Conservation (phyloP, 1,140 invertebrate species). For the Drosophila ficusphila region DNA sequence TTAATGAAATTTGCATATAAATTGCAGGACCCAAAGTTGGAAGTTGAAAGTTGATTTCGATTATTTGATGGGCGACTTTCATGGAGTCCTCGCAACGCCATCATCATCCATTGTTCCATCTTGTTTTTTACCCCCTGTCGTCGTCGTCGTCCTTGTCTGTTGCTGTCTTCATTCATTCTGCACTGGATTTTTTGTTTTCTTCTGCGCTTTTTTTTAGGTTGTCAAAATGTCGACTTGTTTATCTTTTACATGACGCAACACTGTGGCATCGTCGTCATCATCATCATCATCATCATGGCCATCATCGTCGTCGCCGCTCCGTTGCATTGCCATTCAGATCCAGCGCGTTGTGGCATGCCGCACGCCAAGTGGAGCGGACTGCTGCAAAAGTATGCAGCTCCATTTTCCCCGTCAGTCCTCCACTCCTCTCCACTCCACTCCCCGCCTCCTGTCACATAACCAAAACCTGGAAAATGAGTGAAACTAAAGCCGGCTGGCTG, state of each 20-base stretch:
- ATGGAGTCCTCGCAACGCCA: constrained; percentile 41
- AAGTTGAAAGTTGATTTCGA: constrained; percentile 78
- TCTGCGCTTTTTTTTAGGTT: constrained; percentile 40
- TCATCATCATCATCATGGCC: constrained; percentile 18
- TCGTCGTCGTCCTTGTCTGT: constrained; percentile 4
- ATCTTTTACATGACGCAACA: constrained; percentile 68
- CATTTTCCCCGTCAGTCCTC: constrained; percentile 3
- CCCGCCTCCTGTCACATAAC: constrained; percentile 14
- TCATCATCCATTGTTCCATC: constrained; percentile 34
- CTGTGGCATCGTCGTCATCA: constrained; percentile 32
- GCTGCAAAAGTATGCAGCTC: constrained; percentile 71
- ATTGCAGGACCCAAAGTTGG: constrained; percentile 67
- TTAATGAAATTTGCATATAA: constrained; percentile 82
- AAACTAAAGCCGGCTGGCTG: constrained; percentile 67
- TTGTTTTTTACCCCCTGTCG: constrained; percentile 16
- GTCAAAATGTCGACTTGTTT: constrained; percentile 80
- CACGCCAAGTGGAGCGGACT: constrained; percentile 46
- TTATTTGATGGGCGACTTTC: constrained; percentile 74
- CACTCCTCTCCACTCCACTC: constrained; percentile 1
- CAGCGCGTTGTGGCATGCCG: constrained; percentile 35
- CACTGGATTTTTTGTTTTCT: constrained; percentile 1
- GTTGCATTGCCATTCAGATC: constrained; percentile 35
- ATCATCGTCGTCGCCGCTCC: constrained; percentile 17
- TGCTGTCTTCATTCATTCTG: constrained; percentile 21
- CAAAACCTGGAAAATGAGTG: constrained; percentile 56